phyloP scores from a whole-genome alignment of 2,797 vertebrate genomes.

The Smutsia temminckii region DNA sequence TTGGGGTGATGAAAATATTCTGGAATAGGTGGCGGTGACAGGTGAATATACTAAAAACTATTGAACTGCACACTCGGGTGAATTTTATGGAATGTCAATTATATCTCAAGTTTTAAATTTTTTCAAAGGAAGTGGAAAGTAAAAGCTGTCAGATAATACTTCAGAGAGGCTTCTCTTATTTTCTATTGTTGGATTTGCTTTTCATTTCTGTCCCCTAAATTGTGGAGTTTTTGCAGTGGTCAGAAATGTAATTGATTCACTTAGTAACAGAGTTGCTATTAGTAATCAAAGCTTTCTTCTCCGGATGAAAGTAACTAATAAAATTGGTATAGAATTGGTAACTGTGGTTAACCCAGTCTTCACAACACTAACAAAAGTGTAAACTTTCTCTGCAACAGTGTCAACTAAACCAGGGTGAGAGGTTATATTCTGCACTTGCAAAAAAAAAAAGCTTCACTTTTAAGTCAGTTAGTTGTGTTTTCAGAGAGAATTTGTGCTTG shows the following conservation, averaged over 20 bases:
- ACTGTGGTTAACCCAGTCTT: neutral
- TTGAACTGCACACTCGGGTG: neutral
- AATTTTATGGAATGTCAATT: neutral
- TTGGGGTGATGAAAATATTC: neutral
- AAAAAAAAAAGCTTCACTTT: slow-evolving; percentile 27
- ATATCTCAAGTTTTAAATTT: neutral
- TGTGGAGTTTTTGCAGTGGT: neutral
- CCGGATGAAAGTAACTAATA: neutral
- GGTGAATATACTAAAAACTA: neutral
- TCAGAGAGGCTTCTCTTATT: slow-evolving; percentile 20
- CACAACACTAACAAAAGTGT: neutral
- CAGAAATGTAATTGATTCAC: neutral
- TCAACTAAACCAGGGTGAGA: neutral
- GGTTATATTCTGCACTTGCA: neutral
- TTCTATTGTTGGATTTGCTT: neutral
- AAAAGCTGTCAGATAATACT: neutral
- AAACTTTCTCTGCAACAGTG: neutral
- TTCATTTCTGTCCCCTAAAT: neutral
- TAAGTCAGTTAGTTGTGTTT: slow-evolving; percentile 5
- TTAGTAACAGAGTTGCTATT: neutral
- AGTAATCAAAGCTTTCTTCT: neutral
- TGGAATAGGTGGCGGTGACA: neutral
- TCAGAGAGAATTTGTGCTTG: neutral
- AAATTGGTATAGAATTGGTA: neutral
- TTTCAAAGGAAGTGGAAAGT: neutral